Percentiles rank a stretch among this genome's conserved stretches.
phyloP scores from a whole-genome alignment of 2,113 vertebrate species.

The Aplodontia rufa region DNA sequence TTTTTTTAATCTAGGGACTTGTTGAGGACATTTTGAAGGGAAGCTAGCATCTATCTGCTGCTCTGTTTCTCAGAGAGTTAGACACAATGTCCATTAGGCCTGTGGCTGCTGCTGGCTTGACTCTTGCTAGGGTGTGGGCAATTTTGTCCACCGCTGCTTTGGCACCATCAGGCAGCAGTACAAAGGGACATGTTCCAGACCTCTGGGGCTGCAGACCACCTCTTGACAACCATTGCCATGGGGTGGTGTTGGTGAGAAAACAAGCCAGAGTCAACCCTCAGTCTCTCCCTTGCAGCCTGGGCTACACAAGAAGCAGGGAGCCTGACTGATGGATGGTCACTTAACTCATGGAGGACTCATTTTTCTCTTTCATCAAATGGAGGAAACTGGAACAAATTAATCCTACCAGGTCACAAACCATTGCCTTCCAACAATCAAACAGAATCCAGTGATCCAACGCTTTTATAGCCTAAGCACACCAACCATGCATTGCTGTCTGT shows the following conservation, averaged over 20 bases:
- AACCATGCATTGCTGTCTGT: not conserved
- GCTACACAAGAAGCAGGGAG: not conserved
- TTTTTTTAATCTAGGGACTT: too few species aligned
- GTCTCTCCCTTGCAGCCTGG: rapidly evolving
- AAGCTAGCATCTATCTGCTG: not conserved
- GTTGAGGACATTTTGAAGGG: not conserved
- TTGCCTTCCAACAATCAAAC: not conserved
- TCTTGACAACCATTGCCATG: rapidly evolving
- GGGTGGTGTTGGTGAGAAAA: not conserved
- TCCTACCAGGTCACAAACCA: not conserved
- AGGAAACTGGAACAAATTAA: not conserved
- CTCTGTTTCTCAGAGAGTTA: not conserved
- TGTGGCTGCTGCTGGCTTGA: not conserved
- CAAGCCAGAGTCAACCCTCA: not conserved
- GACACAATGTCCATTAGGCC: not conserved
- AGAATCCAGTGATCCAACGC: not conserved
- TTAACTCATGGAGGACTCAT: too few species aligned
- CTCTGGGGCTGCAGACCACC: not conserved
- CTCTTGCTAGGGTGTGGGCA: not conserved
- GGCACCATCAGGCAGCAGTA: too few species aligned
- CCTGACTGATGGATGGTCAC: rapidly evolving
- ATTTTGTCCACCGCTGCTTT: not conserved
- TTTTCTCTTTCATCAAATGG: not conserved
- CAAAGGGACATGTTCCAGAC: not conserved
- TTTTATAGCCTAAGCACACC: not conserved